These are phyloP conservation scores for Pelosia muscerda DNA, from an alignment of 2,888 invertebrate genomes.

Conservation along the genomic window DNA sequence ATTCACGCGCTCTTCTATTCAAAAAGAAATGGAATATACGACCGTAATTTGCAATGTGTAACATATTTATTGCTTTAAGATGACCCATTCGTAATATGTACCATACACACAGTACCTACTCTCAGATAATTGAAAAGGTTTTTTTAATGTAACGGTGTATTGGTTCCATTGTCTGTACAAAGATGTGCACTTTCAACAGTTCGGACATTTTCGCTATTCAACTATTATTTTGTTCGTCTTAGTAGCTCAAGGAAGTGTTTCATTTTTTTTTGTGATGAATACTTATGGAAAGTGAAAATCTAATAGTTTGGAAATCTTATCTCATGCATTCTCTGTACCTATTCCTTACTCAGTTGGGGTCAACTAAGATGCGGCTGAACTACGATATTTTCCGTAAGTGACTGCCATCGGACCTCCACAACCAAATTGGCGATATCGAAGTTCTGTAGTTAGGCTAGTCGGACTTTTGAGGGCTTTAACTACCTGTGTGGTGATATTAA, in stretches of 20 bases:
- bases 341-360: too few relatives aligned
- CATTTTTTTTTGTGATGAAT: slow-evolving; percentile 47
- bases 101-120: too few relatives aligned
- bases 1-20: background rate
- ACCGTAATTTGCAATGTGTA: background rate
- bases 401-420: too few relatives aligned
- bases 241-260: slow-evolving; percentile 51
- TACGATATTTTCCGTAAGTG: too few relatives aligned
- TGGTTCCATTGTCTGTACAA: slow-evolving; percentile 60
- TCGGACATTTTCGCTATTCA: slow-evolving; percentile 59
- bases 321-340: too few relatives aligned
- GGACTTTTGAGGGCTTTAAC: too few relatives aligned
- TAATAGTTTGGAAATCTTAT: too few relatives aligned
- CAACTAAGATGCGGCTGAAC: too few relatives aligned
- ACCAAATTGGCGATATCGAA: too few relatives aligned
- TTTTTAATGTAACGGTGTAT: slow-evolving; percentile 44
- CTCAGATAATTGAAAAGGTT: slow-evolving; percentile 14
- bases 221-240: slow-evolving; percentile 56
- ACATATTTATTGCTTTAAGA: background rate
- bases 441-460: too few relatives aligned
- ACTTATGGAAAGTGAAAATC: slow-evolving; percentile 34
- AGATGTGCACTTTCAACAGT: slow-evolving; percentile 60
- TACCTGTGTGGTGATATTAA: too few relatives aligned
- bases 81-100: background rate
- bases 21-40: background rate